Evolutionary conservation across 2,888 invertebrate species (phyloP).

Genomic region (Cryptops parisi): DNA sequence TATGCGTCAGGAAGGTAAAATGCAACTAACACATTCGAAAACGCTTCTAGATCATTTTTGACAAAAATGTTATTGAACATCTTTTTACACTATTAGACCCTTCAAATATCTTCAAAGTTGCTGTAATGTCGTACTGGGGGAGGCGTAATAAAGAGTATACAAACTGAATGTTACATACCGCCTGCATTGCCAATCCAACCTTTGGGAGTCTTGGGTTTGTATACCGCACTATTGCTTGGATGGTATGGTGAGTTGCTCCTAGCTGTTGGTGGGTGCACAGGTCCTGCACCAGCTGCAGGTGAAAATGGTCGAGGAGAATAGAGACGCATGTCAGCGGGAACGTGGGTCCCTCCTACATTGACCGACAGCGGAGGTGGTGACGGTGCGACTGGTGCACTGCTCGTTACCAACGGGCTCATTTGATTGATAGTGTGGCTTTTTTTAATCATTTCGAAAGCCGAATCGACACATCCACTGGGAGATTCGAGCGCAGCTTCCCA

Average conservation of each 20-base stretch:
- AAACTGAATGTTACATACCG: constrained; percentile 1
- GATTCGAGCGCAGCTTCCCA: constrained; percentile 57
- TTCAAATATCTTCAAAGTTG: no score
- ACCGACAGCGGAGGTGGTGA: neutral
- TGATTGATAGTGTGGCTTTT: no score
- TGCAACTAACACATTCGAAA: no score
- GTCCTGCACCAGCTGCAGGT: neutral
- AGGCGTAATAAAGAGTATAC: no score
- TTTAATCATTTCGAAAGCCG: constrained; percentile 44
- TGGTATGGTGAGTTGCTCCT: constrained; percentile 15
- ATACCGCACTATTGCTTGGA: constrained; percentile 24
- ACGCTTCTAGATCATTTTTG: no score
- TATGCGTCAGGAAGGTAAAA: no score
- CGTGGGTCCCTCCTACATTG: neutral
- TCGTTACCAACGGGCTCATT: constrained; percentile 9
- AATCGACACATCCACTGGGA: constrained; percentile 45
- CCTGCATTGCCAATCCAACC: constrained; percentile 33
- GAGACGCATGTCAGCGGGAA: neutral
- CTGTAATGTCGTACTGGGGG: no score
- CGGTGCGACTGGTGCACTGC: neutral
- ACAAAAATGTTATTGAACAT: no score
- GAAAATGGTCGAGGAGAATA: neutral
- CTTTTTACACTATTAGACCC: no score
- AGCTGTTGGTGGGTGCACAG: constrained; percentile 11
- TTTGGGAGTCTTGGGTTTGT: constrained; percentile 37